These are phyloP conservation scores for Sinotaia quadrata DNA, from an alignment of 2,888 invertebrate genomes.

Conservation along the genomic window DNA sequence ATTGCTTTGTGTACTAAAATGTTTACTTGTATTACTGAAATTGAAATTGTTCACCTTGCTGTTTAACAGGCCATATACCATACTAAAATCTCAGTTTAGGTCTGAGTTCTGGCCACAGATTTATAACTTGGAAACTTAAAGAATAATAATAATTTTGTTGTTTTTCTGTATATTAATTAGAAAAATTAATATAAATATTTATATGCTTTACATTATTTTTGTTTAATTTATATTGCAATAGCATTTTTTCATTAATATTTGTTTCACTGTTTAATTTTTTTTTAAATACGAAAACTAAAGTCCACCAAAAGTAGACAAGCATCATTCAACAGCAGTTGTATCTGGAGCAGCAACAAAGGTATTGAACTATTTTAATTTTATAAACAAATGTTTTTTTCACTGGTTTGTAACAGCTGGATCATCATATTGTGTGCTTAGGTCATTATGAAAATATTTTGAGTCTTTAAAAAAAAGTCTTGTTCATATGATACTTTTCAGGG, in stretches of 20 bases:
- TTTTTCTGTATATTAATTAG: not conserved
- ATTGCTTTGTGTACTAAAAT: no score
- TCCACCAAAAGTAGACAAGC: slow-evolving; percentile 56
- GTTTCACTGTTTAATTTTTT: no score
- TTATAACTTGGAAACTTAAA: not conserved
- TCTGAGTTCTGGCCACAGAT: no score
- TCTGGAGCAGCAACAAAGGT: slow-evolving; percentile 62
- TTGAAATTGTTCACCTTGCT: no score
- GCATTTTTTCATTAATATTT: slow-evolving; percentile 14
- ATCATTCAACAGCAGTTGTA: slow-evolving; percentile 55
- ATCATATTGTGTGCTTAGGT: no score
- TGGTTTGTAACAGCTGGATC: not conserved
- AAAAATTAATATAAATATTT: not conserved
- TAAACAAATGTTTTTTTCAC: not conserved
- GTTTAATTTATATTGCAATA: not conserved
- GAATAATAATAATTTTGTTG: no score
- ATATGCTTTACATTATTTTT: not conserved
- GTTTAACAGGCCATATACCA: no score
- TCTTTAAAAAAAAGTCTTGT: no score
- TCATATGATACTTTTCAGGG: not conserved
- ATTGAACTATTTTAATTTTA: not conserved
- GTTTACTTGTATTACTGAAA: no score
- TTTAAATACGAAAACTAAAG: no score
- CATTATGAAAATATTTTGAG: no score
- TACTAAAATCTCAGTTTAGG: no score